Evolutionary conservation across 92 coral and sea anemone species (phyloP), one percentile per base, ranked within the genome.

Genomic region (Palythoa grandiflora): DNA sequence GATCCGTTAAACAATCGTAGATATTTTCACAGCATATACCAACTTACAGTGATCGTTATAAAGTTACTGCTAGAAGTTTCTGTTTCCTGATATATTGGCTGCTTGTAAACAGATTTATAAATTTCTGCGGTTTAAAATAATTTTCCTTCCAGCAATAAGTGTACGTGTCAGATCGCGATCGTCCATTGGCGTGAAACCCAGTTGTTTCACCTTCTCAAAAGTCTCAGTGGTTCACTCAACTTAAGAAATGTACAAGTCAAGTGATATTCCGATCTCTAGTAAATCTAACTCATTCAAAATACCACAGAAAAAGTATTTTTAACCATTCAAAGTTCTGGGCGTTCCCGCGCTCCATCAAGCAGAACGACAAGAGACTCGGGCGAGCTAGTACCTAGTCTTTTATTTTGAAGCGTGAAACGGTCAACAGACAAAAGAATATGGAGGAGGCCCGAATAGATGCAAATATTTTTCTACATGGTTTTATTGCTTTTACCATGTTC

Each of bases 341-440:
- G 75, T 81, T 81, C 75, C 44, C 28, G 86, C 60, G 61, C 61
- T 81, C 61, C 20, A 21, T 63, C 75, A 10, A 44, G 86, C 63
- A 71, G 74, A 81, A 81, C 59, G 44, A 66, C 40, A 21, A 47
- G 60, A 79, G 60, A 60, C 86, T 81, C 40, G 38, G 75, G 86
- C 86, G 86, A 81, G 75, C 66, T 81, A 61, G 15, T 35, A 20
- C 86, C 48, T 51, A 39, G 63, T 39, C 86, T 68, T 14, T 65
- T 13, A 12, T 63, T 35, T 53, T 14, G 5, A 6, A 3, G 48
- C 7, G 16, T 15, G 2, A 37, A 53, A 21, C 73, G 55, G 54
- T 39, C 70, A 61, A 3, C 53, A 36, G 7, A 16, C 53, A 50
- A 2, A 20, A 21, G 77, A 2, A 44, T 28, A 28, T 28, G 28